A percentile compares a stretch with the other conserved stretches of the same genome.
phyloP scores from a whole-genome alignment of 92 coral and sea anemone genomes.

The Epizoanthus ramosus region DNA sequence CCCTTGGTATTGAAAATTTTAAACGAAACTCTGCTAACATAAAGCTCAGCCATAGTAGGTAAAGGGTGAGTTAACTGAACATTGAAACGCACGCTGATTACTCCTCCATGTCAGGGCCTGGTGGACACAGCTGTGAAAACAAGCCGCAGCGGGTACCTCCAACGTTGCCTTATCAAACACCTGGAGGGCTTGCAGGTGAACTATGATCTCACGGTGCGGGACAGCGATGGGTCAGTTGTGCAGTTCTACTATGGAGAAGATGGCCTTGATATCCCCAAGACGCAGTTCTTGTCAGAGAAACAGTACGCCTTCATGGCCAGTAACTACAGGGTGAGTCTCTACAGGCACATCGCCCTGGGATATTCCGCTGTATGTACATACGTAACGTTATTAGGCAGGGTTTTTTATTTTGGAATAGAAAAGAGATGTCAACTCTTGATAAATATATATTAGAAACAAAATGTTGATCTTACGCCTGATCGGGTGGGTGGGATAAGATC shows the following conservation, averaged over 20 bases:
- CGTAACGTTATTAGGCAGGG: no score
- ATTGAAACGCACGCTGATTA: not conserved
- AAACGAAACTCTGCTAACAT: no score
- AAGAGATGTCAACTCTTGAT: no score
- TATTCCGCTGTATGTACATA: not conserved
- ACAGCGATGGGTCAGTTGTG: constrained; percentile 95
- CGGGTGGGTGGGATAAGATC: no score
- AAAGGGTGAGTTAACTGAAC: no score
- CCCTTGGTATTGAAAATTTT: no score
- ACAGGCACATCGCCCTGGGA: not conserved
- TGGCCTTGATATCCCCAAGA: constrained; percentile 90
- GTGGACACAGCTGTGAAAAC: constrained; percentile 99
- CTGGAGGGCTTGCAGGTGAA: constrained; percentile 90
- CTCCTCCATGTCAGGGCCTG: constrained; percentile 68
- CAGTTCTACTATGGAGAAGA: constrained; percentile 99
- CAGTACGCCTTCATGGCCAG: constrained; percentile 90
- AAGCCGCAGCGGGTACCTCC: constrained; percentile 98
- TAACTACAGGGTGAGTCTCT: constrained; percentile 71
- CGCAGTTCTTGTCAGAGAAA: constrained; percentile 87
- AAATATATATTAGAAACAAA: no score
- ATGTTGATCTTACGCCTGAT: no score
- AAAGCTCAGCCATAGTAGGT: no score
- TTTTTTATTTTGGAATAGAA: no score
- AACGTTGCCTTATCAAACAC: constrained; percentile 98
- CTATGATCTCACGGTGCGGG: constrained; percentile 95